Evolutionary conservation across 2,888 invertebrate species (phyloP).

Genomic region (Autographa gamma): DNA sequence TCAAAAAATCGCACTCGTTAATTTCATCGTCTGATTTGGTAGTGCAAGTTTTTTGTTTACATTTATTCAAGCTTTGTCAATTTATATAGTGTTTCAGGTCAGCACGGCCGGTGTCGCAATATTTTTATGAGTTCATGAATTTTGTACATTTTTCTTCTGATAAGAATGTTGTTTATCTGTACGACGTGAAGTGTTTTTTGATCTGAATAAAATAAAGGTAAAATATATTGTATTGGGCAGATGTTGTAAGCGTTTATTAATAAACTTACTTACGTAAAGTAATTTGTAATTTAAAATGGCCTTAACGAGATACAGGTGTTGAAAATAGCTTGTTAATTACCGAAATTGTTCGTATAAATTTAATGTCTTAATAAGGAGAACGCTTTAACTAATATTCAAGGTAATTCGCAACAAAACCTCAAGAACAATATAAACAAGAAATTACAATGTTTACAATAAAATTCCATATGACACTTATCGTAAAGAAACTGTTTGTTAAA

Average conservation of each 20-base stretch:
- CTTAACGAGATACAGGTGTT: background rate
- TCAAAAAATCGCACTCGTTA: constrained; percentile 50
- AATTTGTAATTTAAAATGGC: background rate
- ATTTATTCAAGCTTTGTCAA: constrained; percentile 45
- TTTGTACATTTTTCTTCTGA: constrained; percentile 58
- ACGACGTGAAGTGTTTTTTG: constrained; percentile 37
- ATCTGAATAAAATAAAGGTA: constrained; percentile 4
- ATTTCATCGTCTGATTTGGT: constrained; percentile 55
- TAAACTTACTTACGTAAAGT: background rate
- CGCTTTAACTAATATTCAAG: background rate
- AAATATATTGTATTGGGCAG: background rate
- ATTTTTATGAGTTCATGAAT: constrained; percentile 62
- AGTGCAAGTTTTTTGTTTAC: constrained; percentile 40
- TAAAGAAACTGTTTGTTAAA: background rate
- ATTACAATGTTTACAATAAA: background rate
- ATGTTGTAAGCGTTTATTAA: background rate
- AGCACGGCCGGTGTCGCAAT: constrained; percentile 38
- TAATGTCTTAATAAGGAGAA: background rate
- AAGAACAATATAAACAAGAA: background rate
- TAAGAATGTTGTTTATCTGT: constrained; percentile 60
- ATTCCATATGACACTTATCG: background rate
- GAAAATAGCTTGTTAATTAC: constrained; percentile 1
- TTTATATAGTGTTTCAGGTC: constrained; percentile 42
- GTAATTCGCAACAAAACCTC: background rate
- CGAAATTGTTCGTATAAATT: background rate